Evolutionary conservation across 2,797 vertebrate species (phyloP), one percentile per base, ranked within the genome.

Genomic region (Labroides dimidiatus): DNA sequence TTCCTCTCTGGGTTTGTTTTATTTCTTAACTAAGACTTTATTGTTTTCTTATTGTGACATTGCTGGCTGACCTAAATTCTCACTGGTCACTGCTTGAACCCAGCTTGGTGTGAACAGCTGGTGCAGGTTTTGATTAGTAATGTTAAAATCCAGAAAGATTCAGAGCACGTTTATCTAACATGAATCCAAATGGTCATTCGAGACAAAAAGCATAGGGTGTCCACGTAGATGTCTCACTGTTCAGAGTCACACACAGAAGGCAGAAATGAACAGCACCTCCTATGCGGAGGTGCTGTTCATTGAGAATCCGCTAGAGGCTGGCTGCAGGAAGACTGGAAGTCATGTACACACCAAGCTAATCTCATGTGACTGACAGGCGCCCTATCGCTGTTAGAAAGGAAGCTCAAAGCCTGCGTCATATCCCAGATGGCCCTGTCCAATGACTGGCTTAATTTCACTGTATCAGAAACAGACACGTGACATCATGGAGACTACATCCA

Each of bases 131-230:
- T n/a, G 15, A 33, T 70, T 64, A 21, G 36, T 71, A 45, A 78
- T 45, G 62, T 39, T 47, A 53, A 44, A 67, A 54, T 12, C 1
- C 5, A 47, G 42, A 39, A 56, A 59, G 19, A 63, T 30, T 27
- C 33, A 9, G 47, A 44, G 41, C 37, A 44, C 44, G 61, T 39
- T 69, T 71, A 54, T 73, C 13, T 36, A 24, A 16, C 20, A 33
- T n/a, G 50, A 39, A 52, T 17, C 52, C 58, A 33, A 69, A 67
- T 59, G 60, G 43, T 24, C 51, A 60, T 75, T 69, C 61, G 72
- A 49, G 24, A 27, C 3, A 3, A 6, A 33, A 33, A 33, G 30
- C 5, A 1, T 41, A 33, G 17, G 36, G 16, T 47, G 62, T 63
- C 39, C 69, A 69, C 9, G 10, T 65, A 56, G 20, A 27, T 33